These are phyloP conservation scores for Toxostoma redivivum DNA, from an alignment of 2,113 vertebrate species.

Conservation along the genomic window DNA sequence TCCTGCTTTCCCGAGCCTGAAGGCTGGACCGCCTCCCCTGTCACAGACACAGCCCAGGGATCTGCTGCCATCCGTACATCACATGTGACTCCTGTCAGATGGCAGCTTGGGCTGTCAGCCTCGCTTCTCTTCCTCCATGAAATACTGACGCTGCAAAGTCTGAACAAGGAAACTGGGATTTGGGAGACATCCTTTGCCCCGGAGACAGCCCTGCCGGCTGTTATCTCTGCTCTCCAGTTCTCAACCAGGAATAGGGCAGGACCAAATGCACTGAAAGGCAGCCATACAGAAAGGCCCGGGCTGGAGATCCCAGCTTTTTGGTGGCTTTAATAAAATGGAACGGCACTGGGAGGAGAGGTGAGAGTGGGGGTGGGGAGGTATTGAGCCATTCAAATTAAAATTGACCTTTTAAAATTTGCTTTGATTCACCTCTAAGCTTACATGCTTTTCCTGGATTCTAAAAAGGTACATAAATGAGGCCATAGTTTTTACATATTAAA, in stretches of 20 bases:
- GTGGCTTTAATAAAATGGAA: background rate
- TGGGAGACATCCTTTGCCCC: background rate
- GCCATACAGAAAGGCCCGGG: background rate
- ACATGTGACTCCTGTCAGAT: background rate
- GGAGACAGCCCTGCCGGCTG: fast-evolving
- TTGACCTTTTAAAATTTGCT: background rate
- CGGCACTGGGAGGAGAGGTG: background rate
- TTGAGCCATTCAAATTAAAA: background rate
- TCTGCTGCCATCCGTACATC: background rate
- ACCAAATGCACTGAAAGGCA: background rate
- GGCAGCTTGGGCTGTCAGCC: background rate
- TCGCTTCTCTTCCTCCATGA: background rate
- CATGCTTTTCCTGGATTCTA: background rate
- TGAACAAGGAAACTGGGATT: background rate
- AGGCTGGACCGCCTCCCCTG: background rate
- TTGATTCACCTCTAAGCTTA: background rate
- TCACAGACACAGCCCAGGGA: background rate
- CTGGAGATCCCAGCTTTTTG: background rate
- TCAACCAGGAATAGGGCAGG: background rate
- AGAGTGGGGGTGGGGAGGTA: no score
- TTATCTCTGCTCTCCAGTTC: constrained; percentile 9
- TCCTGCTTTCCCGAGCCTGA: background rate
- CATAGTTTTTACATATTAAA: background rate
- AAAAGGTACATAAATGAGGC: background rate
- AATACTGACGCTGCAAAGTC: background rate